Evolutionary conservation across 2,113 vertebrate species (phyloP).

Genomic region (Alosa alosa): DNA sequence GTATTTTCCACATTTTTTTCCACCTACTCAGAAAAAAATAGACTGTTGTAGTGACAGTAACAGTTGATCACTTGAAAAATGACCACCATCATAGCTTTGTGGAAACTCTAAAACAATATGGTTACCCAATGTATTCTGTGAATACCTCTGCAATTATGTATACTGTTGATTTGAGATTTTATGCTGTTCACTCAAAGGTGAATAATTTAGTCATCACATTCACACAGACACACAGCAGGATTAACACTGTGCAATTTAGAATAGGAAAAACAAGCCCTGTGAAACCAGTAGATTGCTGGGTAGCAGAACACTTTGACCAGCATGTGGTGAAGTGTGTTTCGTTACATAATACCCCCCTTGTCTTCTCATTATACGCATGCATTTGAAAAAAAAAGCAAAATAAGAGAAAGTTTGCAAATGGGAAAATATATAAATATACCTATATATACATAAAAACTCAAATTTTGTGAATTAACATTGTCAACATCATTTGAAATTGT

Average conservation of each 20-base stretch:
- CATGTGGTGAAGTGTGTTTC: constrained; percentile 30
- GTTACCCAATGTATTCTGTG: constrained; percentile 64
- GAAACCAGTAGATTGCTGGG: constrained; percentile 20
- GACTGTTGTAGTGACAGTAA: background rate
- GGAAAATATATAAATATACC: constrained; percentile 15
- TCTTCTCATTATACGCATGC: constrained; percentile 45
- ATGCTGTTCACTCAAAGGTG: background rate
- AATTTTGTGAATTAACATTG: constrained; percentile 6
- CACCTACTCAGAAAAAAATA: background rate
- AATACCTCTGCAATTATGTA: constrained; percentile 61
- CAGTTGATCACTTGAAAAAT: constrained; percentile 17
- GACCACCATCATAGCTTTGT: constrained; percentile 10
- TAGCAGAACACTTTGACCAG: constrained; percentile 21
- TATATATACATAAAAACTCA: constrained; percentile 15
- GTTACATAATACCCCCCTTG: constrained; percentile 28
- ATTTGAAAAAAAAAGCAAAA: constrained; percentile 28
- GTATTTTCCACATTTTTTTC: background rate
- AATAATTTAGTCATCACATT: constrained; percentile 18
- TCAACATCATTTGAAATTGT: constrained; percentile 35
- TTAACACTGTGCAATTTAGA: constrained; percentile 76
- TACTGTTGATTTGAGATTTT: constrained; percentile 34
- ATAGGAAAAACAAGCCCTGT: constrained; percentile 13
- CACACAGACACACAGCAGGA: constrained; percentile 62
- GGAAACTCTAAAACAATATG: background rate
- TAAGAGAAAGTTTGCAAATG: constrained; percentile 27